Evolutionary conservation across 2,113 vertebrate species (phyloP).

Genomic region (Otis tarda): DNA sequence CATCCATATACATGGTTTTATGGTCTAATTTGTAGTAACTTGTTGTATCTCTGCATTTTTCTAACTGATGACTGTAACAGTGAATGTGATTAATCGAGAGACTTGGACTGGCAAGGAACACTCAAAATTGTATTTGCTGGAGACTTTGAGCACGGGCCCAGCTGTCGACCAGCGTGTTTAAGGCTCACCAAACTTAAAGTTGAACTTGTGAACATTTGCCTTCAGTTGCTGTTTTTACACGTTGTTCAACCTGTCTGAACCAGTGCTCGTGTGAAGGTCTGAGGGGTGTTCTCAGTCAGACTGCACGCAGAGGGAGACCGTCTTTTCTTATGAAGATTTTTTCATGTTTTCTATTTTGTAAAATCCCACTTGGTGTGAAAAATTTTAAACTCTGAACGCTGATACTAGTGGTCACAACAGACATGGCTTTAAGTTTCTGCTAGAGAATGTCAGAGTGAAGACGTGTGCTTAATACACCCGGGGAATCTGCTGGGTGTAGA

Average conservation of each 20-base stretch:
- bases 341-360: not conserved
- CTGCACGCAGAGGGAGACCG: not conserved
- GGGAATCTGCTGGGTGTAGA: not conserved
- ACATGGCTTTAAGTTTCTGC: not conserved
- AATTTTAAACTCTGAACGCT: not conserved
- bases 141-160: not conserved
- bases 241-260: too few species aligned
- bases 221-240: not conserved
- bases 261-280: not conserved
- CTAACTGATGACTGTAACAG: too few species aligned
- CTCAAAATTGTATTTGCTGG: not conserved
- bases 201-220: not conserved
- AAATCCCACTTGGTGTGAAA: not conserved
- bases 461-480: not conserved
- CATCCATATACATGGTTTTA: not conserved
- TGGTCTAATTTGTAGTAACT: not conserved
- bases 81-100: not conserved
- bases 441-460: not conserved
- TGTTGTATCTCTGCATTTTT: not conserved
- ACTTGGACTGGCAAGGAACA: not conserved
- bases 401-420: too few species aligned
- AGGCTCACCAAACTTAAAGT: not conserved
- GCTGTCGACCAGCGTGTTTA: not conserved
- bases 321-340: not conserved
- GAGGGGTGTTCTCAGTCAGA: not conserved